Conservation (phyloP, 2,113 vertebrate genomes). For the Tragelaphus strepsiceros region DNA sequence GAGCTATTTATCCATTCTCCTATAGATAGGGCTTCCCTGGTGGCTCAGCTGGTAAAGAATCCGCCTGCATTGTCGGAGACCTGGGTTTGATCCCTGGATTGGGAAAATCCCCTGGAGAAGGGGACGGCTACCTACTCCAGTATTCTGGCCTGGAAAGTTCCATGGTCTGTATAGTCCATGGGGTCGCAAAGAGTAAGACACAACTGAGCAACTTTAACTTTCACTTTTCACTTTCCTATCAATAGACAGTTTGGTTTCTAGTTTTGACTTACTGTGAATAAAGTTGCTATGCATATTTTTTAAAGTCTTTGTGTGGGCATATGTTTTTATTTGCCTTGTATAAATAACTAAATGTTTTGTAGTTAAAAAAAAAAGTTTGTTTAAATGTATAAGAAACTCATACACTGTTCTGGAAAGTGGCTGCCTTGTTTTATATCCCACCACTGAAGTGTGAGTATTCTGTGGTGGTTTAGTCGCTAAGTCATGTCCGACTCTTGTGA, state of each 20-base stretch:
- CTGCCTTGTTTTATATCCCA: not conserved
- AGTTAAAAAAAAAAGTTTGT: not conserved
- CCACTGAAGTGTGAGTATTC: not conserved
- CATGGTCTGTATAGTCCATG: not conserved
- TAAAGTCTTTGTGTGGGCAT: not conserved
- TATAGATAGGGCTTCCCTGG: not conserved
- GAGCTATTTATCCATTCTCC: not conserved
- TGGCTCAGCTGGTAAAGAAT: not conserved
- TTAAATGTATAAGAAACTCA: not conserved
- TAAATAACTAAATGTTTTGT: not conserved
- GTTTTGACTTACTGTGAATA: not conserved
- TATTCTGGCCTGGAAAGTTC: not conserved
- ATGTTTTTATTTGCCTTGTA: not conserved
- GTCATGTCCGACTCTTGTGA: not conserved
- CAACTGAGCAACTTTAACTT: not conserved
- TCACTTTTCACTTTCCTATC: not conserved
- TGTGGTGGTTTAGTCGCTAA: not conserved
- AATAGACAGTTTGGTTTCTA: not conserved
- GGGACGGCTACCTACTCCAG: not conserved
- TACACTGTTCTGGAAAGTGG: not conserved
- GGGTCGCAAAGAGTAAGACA: not conserved
- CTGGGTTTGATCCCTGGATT: not conserved
- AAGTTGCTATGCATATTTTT: not conserved
- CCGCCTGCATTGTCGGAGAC: accelerated
- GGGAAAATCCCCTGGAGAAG: not conserved